Evolutionary conservation across 1,140 invertebrate species (phyloP).

Genomic region (Drosophila watanabei): DNA sequence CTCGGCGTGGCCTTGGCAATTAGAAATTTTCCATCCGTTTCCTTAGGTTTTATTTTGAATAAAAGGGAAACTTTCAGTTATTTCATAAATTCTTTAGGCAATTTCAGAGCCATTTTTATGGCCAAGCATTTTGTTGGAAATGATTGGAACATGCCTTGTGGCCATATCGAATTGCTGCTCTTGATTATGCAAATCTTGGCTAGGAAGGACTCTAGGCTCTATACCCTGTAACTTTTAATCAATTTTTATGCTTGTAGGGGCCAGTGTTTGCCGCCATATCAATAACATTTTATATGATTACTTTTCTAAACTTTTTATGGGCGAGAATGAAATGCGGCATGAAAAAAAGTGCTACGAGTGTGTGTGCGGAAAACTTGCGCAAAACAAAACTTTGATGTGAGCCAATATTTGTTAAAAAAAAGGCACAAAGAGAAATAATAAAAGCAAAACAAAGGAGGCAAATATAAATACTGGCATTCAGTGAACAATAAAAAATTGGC

Average conservation of each 20-base stretch:
- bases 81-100: conserved; percentile 8
- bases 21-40: conserved; percentile 9
- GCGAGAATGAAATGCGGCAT: conserved; percentile 71
- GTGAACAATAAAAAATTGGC: conserved; percentile 78
- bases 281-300: conserved; percentile 82
- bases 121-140: conserved; percentile 17
- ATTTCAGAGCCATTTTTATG: conserved; percentile 22
- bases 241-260: conserved; percentile 61
- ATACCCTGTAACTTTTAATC: conserved; percentile 63
- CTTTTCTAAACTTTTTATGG: conserved; percentile 81
- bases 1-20: conserved; percentile 9
- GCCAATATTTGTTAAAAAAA: conserved; percentile 68
- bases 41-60: neutral
- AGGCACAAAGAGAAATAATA: conserved; percentile 23
- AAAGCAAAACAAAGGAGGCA: conserved; percentile 53
- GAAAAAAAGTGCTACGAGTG: conserved; percentile 29
- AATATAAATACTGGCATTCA: conserved; percentile 70
- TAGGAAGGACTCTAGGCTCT: neutral
- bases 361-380: conserved; percentile 49
- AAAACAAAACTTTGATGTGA: conserved; percentile 48
- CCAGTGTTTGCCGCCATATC: conserved; percentile 58
- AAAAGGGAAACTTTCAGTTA: neutral
- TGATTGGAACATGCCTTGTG: conserved; percentile 25
- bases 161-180: conserved; percentile 25
- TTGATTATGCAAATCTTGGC: conserved; percentile 47